Evolutionary conservation across 2,888 invertebrate species (phyloP).

Genomic region (Odontocerum albicorne): DNA sequence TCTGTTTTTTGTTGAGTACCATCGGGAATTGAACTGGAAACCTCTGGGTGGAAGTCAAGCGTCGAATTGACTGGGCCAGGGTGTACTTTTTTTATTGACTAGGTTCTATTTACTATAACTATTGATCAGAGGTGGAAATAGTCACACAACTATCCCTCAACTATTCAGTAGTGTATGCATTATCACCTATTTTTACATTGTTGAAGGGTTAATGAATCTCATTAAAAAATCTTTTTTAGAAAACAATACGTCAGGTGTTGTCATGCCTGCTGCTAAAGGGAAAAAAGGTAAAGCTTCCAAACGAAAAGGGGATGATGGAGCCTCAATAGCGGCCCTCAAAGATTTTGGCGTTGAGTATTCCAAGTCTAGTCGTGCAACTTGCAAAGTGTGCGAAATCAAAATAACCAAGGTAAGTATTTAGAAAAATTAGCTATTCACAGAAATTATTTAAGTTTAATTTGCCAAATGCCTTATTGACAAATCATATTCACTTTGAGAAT

Average conservation of each 20-base stretch:
- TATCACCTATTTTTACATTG: neutral
- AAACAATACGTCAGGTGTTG: conserved; percentile 41
- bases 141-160: no score
- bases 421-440: no score
- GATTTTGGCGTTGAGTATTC: conserved; percentile 84
- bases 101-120: no score
- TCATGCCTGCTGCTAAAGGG: conserved; percentile 54
- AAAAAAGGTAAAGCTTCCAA: conserved; percentile 56
- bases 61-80: no score
- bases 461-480: no score
- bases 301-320: conserved; percentile 42
- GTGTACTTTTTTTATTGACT: no score
- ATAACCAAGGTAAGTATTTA: conserved; percentile 69
- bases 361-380: conserved; percentile 78
- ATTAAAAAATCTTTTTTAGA: conserved; percentile 9
- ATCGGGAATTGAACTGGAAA: no score
- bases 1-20: no score
- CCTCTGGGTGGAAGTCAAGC: no score
- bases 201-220: neutral
- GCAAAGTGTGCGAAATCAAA: conserved; percentile 82
- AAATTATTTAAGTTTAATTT: no score
- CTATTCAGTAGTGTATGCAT: neutral
- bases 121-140: no score
- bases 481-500: no score
- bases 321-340: conserved; percentile 49